Conservation (phyloP, 2,888 invertebrate species). For the Diarsia brunnea region DNA sequence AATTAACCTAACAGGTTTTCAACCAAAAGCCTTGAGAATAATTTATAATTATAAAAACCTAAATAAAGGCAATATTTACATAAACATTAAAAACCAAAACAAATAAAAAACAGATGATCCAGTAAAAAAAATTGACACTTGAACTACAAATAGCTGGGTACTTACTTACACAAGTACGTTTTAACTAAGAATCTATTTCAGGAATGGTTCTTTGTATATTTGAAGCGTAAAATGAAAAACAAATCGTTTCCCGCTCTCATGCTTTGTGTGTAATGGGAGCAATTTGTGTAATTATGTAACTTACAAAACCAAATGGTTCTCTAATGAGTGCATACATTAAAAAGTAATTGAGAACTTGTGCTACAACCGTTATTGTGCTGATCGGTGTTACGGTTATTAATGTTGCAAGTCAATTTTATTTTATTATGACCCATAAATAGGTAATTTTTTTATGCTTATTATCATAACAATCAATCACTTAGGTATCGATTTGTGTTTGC, state of each 20-base stretch:
- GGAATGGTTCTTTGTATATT: constrained; percentile 5
- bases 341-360: constrained; percentile 8
- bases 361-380: neutral
- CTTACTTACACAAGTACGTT: neutral
- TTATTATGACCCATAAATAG: neutral
- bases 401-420: neutral
- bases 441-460: too few relatives aligned
- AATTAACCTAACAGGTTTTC: neutral
- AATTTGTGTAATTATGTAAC: neutral
- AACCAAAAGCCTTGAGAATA: neutral
- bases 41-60: neutral
- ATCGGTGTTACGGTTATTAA: neutral
- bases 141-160: neutral
- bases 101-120: neutral
- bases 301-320: constrained; percentile 2
- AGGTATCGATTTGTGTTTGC: too few relatives aligned
- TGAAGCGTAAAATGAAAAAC: neutral
- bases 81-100: neutral
- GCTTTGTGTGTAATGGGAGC: neutral
- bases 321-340: constrained; percentile 28
- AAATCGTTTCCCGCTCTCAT: neutral
- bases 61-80: neutral
- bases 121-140: neutral
- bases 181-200: neutral
- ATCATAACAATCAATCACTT: too few relatives aligned